Evolutionary conservation across 2,888 invertebrate species (phyloP), one percentile per base, ranked within the genome.

Genomic region (Orthosia gothica): DNA sequence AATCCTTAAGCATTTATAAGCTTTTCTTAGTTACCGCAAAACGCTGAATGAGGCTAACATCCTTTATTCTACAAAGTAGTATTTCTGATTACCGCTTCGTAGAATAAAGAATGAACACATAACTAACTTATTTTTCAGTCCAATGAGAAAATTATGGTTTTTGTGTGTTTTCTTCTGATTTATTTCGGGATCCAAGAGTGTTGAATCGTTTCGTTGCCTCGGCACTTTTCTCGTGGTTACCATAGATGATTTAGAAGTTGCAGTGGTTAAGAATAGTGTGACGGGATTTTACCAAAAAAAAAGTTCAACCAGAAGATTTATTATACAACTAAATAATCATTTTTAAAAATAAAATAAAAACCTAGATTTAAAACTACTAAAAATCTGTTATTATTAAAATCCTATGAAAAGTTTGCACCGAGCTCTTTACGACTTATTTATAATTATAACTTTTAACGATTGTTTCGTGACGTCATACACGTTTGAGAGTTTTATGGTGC

Each of bases 361-460:
- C 40, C 20, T 16, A 47, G 32, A 54, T 61, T 23, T 32, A n/a
- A 20, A 50, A 7, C 18, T 26, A 26, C 5, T n/a, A 4, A 55
- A 55, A 65, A 15, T 40, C 15, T 12, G 49, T 23, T 9, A 74
- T 52, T 47, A 47, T 16, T 54, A 63, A 49, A n/a, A 0, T 55
- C 54, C 18, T 50, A 47, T 26, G 47, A 63, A 67, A 83, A 67
- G 5, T 81, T 81, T 66, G 40, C 58, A 59, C 75, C 67, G 40
- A 47, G 50, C n/a, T 62, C 45, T 72, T 78, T 45, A 70, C 54
- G 68, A 82, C 68, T 70, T 79, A 79, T 70, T 76, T 86, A 76
- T 82, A 84, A 82, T 81, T 71, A 87, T 45, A 74, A 70, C 4
- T 71, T 77, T 76, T 83, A 73, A 84, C 70, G 66, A 67, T 84